Percentiles rank a stretch among this genome's conserved stretches.
These are phyloP conservation scores for pig (Sus scrofa) DNA, from an alignment of 2,113 vertebrate species.

Conservation along the genomic window T2T-Sscrofa CM000817.6:77432501-77433000, in stretches of 20 bases:
- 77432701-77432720: neutral
- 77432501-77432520: no score
- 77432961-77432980: no score
- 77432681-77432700: neutral
- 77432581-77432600: no score
- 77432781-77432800: neutral
- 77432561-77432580: neutral
- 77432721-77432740: neutral
- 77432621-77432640: neutral
- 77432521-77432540: neutral
- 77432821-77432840: neutral
- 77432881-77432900: neutral
- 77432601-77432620: neutral
- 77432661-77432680: rapidly evolving
- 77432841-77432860: neutral
- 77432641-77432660: neutral
- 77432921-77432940: neutral
- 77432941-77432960: rapidly evolving
- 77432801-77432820: neutral
- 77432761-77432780: neutral
- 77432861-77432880: neutral
- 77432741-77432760: neutral
- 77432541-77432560: neutral
- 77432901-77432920: neutral
- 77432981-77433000: neutral